Base-by-base conservation (phyloP, 2,888 invertebrate genomes). In the Nomada fucata region DNA sequence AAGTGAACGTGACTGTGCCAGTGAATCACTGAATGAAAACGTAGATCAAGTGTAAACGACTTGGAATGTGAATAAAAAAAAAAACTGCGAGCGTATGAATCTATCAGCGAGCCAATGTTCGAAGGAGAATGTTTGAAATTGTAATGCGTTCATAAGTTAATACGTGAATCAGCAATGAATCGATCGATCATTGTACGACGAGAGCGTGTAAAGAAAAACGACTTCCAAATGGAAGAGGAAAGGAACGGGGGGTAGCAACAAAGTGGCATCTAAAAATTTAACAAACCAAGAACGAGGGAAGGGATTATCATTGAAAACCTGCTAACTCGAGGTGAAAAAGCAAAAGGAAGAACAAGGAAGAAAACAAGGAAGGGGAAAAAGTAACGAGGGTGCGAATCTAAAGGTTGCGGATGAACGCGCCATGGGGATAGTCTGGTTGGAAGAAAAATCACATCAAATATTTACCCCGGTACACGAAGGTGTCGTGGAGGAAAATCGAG, bases 361-460 rank as follows among this genome's bases (percentile, higher is more conserved):
- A 50, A 61, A 42, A 61, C 18, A 10, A 10, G 64, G 44, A 71
- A 77, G 74, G 44, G 55, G 50, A 44, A 11, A 44, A n/a, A 29
- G 77, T 64, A 75, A 73, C 47, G 67, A 78, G 78, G 78, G 82
- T 81, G 81, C 50, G 73, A 71, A 73, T 61, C 64, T 23, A 61
- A 72, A 47, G 68, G 73, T 47, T 50, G 67, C 23, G 69, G 72
- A 76, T 68, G 75, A 71, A 52, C 36, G 50, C 53, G 70, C 68
- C 69, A 71, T 15, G 67, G 67, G 69, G 70, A 50, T n/a, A 77
- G 52, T 47, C 20, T 36, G n/a, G 29, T 1, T 13, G 11, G 83
- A 83, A 89, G 88, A 88, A 88, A 91, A 90, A 91, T 91, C 88
- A 81, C 88, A 88, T 90, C 89, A 89, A 91, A 91, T 91, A 91